Evolutionary conservation across 1,140 invertebrate species (phyloP).

Genomic region (Zaprionus camerounensis): DNA sequence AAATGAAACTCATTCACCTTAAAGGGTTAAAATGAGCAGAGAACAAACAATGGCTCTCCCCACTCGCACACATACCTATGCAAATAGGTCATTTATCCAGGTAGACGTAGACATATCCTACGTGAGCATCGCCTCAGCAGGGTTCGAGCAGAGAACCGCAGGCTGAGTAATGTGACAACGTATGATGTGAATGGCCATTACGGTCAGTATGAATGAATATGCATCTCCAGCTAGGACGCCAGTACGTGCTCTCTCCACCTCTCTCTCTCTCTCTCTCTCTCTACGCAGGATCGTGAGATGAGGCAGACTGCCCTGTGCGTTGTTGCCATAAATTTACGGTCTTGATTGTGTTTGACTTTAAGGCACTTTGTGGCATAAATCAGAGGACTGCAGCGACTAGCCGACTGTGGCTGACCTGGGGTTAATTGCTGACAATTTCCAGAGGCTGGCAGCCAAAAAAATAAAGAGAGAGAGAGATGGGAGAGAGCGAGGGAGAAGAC

Average conservation of each 20-base stretch:
- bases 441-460: slow-evolving; percentile 31
- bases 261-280: background rate
- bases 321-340: slow-evolving; percentile 47
- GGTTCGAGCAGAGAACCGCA: slow-evolving; percentile 31
- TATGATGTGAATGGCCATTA: slow-evolving; percentile 43
- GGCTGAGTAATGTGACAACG: slow-evolving; percentile 52
- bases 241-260: slow-evolving; percentile 17
- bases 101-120: slow-evolving; percentile 39
- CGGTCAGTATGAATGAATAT: slow-evolving; percentile 37
- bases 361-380: slow-evolving; percentile 72
- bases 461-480: background rate
- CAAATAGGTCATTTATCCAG: slow-evolving; percentile 33
- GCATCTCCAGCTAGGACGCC: background rate
- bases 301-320: slow-evolving; percentile 18
- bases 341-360: slow-evolving; percentile 74
- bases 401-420: slow-evolving; percentile 52
- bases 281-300: background rate
- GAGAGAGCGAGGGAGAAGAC: background rate
- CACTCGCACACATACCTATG: slow-evolving; percentile 36
- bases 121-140: background rate
- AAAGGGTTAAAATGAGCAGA: background rate
- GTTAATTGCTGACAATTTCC: slow-evolving; percentile 81
- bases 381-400: slow-evolving; percentile 52
- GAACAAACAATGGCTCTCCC: background rate
- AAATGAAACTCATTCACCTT: background rate